Conservation (phyloP, 2,888 invertebrate species). For the Rhimphoctona megacephalus region DNA sequence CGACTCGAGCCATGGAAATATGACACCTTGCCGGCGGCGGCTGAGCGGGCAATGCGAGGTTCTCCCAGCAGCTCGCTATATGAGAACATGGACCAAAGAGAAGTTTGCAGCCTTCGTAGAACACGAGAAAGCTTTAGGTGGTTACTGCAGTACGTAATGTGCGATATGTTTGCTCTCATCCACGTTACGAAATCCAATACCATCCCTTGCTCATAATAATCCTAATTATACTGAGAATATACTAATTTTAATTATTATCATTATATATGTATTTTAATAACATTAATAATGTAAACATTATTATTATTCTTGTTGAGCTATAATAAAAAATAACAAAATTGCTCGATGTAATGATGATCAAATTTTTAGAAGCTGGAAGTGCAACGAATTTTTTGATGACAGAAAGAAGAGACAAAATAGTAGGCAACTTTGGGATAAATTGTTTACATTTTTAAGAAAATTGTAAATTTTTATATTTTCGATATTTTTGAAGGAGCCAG, state of each 20-base stretch:
- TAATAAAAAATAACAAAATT: too few species aligned
- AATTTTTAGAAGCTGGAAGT: too few species aligned
- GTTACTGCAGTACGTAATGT: constrained; percentile 16
- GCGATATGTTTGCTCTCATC: constrained; percentile 36
- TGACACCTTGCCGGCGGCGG: constrained; percentile 65
- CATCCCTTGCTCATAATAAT: constrained; percentile 9
- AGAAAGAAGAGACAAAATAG: too few species aligned
- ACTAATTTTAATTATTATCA: neutral
- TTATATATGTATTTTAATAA: neutral
- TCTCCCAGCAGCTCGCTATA: constrained; percentile 37
- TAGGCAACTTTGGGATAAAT: too few species aligned
- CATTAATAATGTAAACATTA: neutral
- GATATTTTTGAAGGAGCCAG: too few species aligned
- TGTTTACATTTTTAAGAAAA: too few species aligned
- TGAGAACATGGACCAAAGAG: constrained; percentile 45
- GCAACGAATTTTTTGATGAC: neutral
- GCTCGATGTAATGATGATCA: too few species aligned
- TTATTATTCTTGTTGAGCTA: neutral
- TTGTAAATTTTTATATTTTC: too few species aligned
- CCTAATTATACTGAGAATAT: neutral
- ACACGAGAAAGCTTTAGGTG: constrained; percentile 37
- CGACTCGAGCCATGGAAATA: constrained; percentile 65
- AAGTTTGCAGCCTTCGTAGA: constrained; percentile 61
- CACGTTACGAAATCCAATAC: constrained; percentile 15
- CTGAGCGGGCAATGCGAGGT: constrained; percentile 45